phyloP scores from a whole-genome alignment of 2,888 invertebrate species.

The Copidosoma aretas region DNA sequence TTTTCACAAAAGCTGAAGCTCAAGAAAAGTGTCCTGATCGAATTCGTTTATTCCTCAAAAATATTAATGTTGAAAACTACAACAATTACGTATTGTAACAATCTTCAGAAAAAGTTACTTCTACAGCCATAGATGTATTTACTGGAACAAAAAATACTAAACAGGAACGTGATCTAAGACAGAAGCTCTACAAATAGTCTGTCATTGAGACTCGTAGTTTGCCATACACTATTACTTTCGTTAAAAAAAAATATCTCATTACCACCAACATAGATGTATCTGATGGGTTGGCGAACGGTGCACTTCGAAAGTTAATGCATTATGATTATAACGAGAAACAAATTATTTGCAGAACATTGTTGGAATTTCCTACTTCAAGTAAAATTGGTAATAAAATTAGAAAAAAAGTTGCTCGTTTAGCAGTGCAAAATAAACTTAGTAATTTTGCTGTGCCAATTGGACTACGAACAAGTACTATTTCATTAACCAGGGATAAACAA shows the following conservation, averaged over 20 bases:
- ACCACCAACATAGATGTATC: constrained; percentile 52
- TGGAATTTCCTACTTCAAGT: constrained; percentile 14
- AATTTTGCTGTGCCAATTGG: constrained; percentile 43
- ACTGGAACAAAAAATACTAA: constrained; percentile 29
- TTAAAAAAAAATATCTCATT: constrained; percentile 41
- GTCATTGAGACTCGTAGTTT: constrained; percentile 49
- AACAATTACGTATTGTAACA: constrained; percentile 37
- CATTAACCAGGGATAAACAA: constrained; percentile 31
- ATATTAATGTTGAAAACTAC: constrained; percentile 31
- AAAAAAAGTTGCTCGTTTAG: neutral
- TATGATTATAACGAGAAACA: constrained; percentile 30
- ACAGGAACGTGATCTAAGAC: constrained; percentile 34
- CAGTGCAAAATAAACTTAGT: constrained; percentile 30
- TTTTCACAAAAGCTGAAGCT: constrained; percentile 44
- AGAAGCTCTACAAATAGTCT: constrained; percentile 44
- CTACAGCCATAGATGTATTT: constrained; percentile 43
- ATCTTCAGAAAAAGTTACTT: constrained; percentile 36
- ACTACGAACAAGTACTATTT: constrained; percentile 24
- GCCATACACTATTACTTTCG: constrained; percentile 45
- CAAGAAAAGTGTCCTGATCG: constrained; percentile 45
- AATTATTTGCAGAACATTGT: constrained; percentile 22
- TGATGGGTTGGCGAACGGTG: constrained; percentile 53
- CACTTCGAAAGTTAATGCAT: constrained; percentile 47
- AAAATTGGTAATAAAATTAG: constrained; percentile 29
- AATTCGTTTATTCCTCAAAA: constrained; percentile 47